Evolutionary conservation across 2,113 vertebrate genomes (phyloP).

Genomic region (Hyperopisus bebe): DNA sequence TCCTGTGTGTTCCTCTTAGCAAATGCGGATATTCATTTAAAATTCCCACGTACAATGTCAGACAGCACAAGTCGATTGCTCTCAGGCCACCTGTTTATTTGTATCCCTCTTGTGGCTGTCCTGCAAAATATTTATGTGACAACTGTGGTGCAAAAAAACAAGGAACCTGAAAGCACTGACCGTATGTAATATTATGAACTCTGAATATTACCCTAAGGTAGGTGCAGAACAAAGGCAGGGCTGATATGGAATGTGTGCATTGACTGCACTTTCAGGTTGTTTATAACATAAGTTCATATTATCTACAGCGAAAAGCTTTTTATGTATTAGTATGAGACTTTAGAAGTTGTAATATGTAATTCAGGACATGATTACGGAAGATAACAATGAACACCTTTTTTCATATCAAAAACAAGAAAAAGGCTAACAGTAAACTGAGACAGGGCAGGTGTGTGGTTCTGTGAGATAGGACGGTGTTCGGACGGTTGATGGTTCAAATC

Average conservation of each 20-base stretch:
- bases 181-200: background rate
- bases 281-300: background rate
- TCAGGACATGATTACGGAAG: background rate
- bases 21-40: background rate
- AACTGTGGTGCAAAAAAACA: background rate
- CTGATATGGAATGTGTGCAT: background rate
- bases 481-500: background rate
- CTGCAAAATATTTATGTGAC: background rate
- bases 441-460: background rate
- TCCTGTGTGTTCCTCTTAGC: background rate
- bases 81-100: background rate
- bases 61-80: background rate
- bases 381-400: background rate
- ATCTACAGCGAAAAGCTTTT: background rate
- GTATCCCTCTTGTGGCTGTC: background rate
- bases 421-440: background rate
- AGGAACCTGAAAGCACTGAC: background rate
- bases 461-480: background rate
- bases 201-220: background rate
- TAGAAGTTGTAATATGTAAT: background rate
- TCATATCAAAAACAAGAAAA: background rate
- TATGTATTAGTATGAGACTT: background rate
- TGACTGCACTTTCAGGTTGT: background rate
- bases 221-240: background rate
- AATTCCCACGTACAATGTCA: background rate